Evolutionary conservation across 2,113 vertebrate genomes (phyloP).

Genomic region (Chauna torquata): DNA sequence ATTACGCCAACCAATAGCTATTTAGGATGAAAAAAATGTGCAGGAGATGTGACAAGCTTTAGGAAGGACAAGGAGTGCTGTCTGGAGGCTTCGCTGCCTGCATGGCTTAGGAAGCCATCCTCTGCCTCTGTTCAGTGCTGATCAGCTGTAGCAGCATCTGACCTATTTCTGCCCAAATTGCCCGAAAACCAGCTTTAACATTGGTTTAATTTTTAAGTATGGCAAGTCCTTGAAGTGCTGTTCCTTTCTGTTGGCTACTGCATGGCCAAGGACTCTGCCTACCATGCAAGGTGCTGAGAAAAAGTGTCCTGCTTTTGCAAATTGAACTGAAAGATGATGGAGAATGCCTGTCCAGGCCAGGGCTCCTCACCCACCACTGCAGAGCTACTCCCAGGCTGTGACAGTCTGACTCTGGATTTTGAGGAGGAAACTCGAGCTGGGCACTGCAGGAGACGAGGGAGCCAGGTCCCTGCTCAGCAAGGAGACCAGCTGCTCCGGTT

Average conservation of each 20-base stretch:
- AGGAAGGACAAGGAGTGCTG: not conserved
- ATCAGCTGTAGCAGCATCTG: not conserved
- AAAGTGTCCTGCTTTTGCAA: not conserved
- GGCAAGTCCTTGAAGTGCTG: not conserved
- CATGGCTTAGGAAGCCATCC: fast-evolving
- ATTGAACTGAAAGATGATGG: not conserved
- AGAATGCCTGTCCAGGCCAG: not conserved
- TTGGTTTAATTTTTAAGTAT: constrained; percentile 15
- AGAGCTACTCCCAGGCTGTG: not conserved
- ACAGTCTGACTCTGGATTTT: not conserved
- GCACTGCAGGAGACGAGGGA: not conserved
- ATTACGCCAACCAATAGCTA: not conserved
- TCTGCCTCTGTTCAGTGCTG: not conserved
- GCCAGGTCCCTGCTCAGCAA: not conserved
- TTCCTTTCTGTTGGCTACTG: not conserved
- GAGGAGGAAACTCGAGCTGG: not conserved
- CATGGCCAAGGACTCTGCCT: not conserved
- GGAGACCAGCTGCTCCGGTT: not conserved
- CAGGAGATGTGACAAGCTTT: not conserved
- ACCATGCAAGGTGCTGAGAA: not conserved
- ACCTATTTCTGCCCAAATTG: not conserved
- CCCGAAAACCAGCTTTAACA: not conserved
- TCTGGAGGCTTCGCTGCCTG: not conserved
- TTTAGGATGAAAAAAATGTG: not conserved
- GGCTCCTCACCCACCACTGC: not conserved